These are phyloP conservation scores for Ctenicera cuprea DNA, from an alignment of 2,888 invertebrate species.

Conservation along the genomic window DNA sequence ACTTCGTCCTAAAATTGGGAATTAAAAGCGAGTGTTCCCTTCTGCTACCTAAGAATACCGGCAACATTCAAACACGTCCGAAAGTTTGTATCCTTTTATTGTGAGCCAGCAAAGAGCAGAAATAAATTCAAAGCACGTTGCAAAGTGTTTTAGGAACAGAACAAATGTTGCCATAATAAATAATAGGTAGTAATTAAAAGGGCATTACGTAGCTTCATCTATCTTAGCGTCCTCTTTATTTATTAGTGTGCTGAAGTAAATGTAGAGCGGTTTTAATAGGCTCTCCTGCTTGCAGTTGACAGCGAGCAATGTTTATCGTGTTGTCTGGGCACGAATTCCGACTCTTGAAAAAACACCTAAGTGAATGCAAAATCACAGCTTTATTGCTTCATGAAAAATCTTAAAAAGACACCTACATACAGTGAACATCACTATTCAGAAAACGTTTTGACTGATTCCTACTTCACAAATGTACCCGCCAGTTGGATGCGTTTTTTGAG, in stretches of 20 bases:
- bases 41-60: background rate
- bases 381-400: too few relatives aligned
- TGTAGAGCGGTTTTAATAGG: conserved; percentile 55
- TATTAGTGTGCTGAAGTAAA: conserved; percentile 58
- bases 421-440: too few relatives aligned
- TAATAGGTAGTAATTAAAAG: conserved; percentile 60
- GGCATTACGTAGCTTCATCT: conserved; percentile 60
- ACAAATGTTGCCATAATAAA: conserved; percentile 46
- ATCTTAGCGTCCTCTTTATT: conserved; percentile 59
- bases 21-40: background rate
- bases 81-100: conserved; percentile 18
- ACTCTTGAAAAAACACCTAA: too few relatives aligned
- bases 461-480: too few relatives aligned
- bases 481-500: too few relatives aligned
- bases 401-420: too few relatives aligned
- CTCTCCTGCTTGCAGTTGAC: conserved; percentile 58
- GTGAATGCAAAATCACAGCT: too few relatives aligned
- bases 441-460: too few relatives aligned
- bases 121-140: conserved; percentile 29
- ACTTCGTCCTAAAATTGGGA: background rate
- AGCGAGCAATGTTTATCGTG: conserved; percentile 59
- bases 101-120: conserved; percentile 6
- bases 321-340: conserved; percentile 39
- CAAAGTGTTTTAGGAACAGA: conserved; percentile 24
- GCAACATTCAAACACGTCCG: conserved; percentile 10